Conservation (phyloP, 2,888 invertebrate species). For the Stictocephala bisonia region DNA sequence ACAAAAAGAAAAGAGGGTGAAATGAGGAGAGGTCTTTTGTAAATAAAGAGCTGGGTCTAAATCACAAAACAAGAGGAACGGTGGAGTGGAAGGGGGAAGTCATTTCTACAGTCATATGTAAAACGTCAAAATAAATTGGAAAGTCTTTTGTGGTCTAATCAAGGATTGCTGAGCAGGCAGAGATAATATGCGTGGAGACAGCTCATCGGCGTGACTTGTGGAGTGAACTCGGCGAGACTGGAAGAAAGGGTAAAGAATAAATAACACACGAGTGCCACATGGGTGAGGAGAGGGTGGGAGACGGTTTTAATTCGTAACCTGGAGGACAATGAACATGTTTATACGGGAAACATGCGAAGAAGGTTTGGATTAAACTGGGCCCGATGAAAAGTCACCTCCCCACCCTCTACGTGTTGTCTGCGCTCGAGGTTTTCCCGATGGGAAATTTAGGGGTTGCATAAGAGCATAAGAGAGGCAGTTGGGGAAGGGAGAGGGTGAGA, state of each 20-base stretch:
- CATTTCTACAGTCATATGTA: not conserved
- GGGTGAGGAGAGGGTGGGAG: not conserved
- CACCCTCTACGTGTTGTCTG: not conserved
- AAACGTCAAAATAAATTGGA: not conserved
- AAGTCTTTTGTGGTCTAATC: constrained; percentile 31
- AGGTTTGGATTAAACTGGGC: constrained; percentile 33
- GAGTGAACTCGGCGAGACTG: not conserved
- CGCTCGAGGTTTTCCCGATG: constrained; percentile 43
- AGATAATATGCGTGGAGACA: constrained; percentile 6
- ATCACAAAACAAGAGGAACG: not conserved
- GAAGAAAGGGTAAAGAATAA: not conserved
- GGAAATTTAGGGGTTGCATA: constrained; percentile 48
- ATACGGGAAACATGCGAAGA: constrained; percentile 35
- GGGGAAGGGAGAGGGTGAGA: constrained; percentile 44
- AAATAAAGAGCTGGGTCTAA: too few species aligned
- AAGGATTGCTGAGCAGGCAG: not conserved
- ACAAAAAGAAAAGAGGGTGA: too few species aligned
- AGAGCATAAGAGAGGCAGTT: constrained; percentile 45
- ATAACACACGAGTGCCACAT: not conserved
- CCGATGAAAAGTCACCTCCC: constrained; percentile 39
- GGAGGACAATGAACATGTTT: constrained; percentile 40
- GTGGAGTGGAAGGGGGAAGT: not conserved
- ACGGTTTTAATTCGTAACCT: constrained; percentile 30
- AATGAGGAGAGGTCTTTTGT: too few species aligned
- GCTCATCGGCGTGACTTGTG: constrained; percentile 15